Conservation (phyloP, 2,797 vertebrate genomes). For the Typhlichthys eigenmanni region DNA sequence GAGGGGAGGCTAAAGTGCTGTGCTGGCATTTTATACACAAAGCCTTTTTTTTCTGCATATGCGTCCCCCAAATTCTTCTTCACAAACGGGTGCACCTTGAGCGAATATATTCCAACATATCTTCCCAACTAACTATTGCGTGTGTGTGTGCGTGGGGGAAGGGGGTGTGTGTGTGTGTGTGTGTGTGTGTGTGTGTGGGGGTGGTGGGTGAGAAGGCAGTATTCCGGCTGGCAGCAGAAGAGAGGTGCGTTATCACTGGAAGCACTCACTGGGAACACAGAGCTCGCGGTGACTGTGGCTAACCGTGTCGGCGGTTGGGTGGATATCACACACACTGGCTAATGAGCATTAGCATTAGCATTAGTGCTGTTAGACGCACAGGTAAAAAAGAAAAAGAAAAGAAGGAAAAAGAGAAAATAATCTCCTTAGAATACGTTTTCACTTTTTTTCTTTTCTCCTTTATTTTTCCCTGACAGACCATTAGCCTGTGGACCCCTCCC, state of each 20-base stretch:
- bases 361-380: slow-evolving; percentile 69
- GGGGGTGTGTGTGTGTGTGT: neutral
- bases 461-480: slow-evolving; percentile 69
- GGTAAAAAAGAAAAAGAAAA: slow-evolving; percentile 42
- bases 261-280: slow-evolving; percentile 47
- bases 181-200: neutral
- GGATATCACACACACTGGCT: slow-evolving; percentile 80
- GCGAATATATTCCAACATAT: slow-evolving; percentile 68
- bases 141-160: neutral
- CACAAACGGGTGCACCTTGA: slow-evolving; percentile 73
- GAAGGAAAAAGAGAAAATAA: slow-evolving; percentile 72
- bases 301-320: slow-evolving; percentile 46
- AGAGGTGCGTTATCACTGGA: slow-evolving; percentile 46
- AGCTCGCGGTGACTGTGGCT: slow-evolving; percentile 67
- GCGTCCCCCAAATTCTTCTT: slow-evolving; percentile 63
- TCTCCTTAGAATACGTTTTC: slow-evolving; percentile 79
- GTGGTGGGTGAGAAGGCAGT: neutral
- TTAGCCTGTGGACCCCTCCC: slow-evolving; percentile 72
- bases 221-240: slow-evolving; percentile 53
- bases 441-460: slow-evolving; percentile 66
- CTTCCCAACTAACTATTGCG: slow-evolving; percentile 65
- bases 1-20: slow-evolving; percentile 68
- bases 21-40: slow-evolving; percentile 66
- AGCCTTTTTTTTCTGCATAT: slow-evolving; percentile 69
- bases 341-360: slow-evolving; percentile 77